Conservation (phyloP, 2,113 vertebrate genomes). For the Brachirus orientalis region DNA sequence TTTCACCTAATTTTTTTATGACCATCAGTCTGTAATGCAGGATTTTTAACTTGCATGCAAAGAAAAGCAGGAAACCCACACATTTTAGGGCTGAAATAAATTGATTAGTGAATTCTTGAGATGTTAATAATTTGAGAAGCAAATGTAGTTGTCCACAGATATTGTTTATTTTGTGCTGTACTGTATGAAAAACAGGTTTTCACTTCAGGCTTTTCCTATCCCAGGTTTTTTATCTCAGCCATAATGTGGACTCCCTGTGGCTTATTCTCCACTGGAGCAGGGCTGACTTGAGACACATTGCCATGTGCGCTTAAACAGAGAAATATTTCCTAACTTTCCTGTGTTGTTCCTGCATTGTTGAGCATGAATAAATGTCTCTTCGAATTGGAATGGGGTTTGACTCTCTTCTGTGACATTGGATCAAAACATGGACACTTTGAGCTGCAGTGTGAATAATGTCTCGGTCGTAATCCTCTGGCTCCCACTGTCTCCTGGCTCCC, state of each 20-base stretch:
- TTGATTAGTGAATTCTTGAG: no score
- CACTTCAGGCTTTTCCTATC: neutral
- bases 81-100: no score
- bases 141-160: neutral
- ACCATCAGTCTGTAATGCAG: no score
- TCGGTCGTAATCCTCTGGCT: slow-evolving; percentile 71
- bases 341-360: slow-evolving; percentile 34
- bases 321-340: slow-evolving; percentile 15
- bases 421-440: slow-evolving; percentile 42
- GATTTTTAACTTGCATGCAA: no score
- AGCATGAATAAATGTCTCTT: slow-evolving; percentile 17
- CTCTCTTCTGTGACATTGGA: slow-evolving; percentile 20
- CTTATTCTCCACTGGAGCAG: neutral
- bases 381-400: slow-evolving; percentile 5
- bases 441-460: slow-evolving; percentile 35
- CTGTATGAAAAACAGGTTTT: neutral
- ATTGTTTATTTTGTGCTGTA: neutral
- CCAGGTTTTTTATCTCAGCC: neutral
- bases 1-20: no score
- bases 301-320: neutral
- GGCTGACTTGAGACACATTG: neutral
- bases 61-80: no score
- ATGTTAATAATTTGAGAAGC: no score
- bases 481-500: slow-evolving; percentile 69
- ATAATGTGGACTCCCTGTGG: slow-evolving; percentile 4